Evolutionary conservation across 2,888 invertebrate species (phyloP).

Genomic region (Noctua janthina): DNA sequence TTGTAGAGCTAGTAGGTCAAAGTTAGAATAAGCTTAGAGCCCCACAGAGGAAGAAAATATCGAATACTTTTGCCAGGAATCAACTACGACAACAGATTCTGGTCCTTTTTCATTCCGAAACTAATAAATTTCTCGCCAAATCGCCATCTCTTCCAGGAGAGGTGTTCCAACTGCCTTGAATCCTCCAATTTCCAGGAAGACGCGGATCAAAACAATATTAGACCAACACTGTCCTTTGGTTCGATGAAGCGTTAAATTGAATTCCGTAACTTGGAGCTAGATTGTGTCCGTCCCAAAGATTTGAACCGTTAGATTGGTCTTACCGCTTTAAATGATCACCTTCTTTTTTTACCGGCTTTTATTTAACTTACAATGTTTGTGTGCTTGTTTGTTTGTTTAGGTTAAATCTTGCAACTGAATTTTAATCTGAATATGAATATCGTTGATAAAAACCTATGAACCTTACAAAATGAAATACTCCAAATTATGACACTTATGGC

Average conservation of each 20-base stretch:
- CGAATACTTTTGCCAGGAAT: no score
- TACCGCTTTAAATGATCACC: background rate
- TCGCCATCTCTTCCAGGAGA: background rate
- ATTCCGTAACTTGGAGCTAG: slow-evolving; percentile 20
- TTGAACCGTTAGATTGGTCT: background rate
- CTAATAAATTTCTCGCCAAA: slow-evolving; percentile 17
- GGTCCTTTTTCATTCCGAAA: background rate
- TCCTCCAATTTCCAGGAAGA: slow-evolving; percentile 34
- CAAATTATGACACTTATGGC: no score
- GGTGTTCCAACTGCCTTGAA: slow-evolving; percentile 4
- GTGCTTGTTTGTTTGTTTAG: no score
- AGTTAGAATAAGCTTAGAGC: no score
- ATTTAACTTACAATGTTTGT: no score
- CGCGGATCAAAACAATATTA: slow-evolving; percentile 44
- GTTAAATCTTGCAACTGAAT: no score
- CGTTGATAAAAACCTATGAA: no score
- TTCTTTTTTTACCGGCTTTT: background rate
- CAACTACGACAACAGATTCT: background rate
- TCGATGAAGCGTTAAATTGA: slow-evolving; percentile 57
- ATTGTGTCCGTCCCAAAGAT: slow-evolving; percentile 19
- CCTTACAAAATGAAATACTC: no score
- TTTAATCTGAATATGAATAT: no score
- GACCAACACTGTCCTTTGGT: slow-evolving; percentile 37
- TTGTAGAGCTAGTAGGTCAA: no score
- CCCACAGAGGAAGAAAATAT: background rate